phyloP scores from a whole-genome alignment of 2,888 invertebrate species.

The Syrphus vitripennis region DNA sequence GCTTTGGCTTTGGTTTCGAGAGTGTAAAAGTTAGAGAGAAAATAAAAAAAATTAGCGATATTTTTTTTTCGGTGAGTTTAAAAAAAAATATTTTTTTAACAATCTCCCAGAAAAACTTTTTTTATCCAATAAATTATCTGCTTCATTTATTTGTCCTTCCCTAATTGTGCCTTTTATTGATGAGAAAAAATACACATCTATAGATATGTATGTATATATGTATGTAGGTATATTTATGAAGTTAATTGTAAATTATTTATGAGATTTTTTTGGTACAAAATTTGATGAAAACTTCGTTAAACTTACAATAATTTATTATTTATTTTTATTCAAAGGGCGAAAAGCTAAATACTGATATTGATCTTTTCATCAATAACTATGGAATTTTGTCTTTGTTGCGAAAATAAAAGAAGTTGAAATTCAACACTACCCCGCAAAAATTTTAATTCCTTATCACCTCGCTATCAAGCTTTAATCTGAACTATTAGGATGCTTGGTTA shows the following conservation, averaged over 20 bases:
- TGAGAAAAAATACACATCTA: not conserved
- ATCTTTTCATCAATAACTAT: not conserved
- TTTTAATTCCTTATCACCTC: not conserved
- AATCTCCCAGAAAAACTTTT: not conserved
- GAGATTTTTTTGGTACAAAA: not conserved
- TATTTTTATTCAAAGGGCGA: not conserved
- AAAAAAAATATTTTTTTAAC: not conserved
- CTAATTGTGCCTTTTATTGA: not conserved
- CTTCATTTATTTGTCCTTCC: not conserved
- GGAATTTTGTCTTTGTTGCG: not conserved
- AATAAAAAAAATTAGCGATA: constrained; percentile 23
- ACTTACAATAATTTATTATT: not conserved
- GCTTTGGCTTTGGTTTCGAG: constrained; percentile 57
- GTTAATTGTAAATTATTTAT: not conserved
- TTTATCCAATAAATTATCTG: not conserved
- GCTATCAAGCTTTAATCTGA: not conserved
- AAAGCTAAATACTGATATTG: constrained; percentile 37
- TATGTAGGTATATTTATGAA: too few species aligned
- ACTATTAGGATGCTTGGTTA: not conserved
- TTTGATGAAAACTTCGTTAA: not conserved
- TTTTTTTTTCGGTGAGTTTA: constrained; percentile 55
- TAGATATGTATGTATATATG: not conserved
- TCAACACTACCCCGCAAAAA: not conserved
- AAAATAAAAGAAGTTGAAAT: not conserved
- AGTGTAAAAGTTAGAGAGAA: constrained; percentile 22